A percentile compares a stretch with the other conserved stretches of the same genome.
Conservation (phyloP, 2,888 invertebrate species). For the Myopa testacea region DNA sequence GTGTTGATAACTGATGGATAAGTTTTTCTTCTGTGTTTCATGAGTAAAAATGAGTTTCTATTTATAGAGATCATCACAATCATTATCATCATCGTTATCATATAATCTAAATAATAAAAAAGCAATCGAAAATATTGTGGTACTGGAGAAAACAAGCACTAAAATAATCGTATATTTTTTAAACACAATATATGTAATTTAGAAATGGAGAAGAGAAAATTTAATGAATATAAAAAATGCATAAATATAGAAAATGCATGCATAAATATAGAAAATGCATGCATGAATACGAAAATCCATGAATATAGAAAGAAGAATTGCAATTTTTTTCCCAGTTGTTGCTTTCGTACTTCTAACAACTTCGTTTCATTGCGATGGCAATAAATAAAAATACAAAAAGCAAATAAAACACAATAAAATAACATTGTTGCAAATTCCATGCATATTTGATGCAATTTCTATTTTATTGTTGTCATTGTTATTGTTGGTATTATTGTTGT, state of each 20-base stretch:
- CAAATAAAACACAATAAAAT: background rate
- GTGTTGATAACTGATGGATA: too few species aligned
- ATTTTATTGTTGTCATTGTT: background rate
- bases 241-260: background rate
- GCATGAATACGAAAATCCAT: background rate
- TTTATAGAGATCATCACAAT: too few species aligned
- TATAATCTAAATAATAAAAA: too few species aligned
- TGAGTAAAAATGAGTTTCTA: too few species aligned
- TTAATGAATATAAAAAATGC: background rate
- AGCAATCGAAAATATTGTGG: background rate
- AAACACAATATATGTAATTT: too few species aligned
- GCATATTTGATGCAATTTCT: slow-evolving; percentile 5
- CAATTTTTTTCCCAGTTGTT: background rate
- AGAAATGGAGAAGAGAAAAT: background rate
- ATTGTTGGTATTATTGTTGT: background rate
- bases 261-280: background rate
- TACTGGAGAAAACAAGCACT: too few species aligned
- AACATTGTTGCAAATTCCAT: background rate
- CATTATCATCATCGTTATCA: too few species aligned
- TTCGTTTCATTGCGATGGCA: background rate
- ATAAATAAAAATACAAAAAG: background rate
- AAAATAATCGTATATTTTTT: too few species aligned
- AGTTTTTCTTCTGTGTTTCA: too few species aligned
- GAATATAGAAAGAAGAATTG: background rate
- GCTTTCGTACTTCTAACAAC: background rate